These are phyloP conservation scores for Silurus lanzhouensis DNA, from an alignment of 2,797 vertebrate genomes.

Conservation along the genomic window DNA sequence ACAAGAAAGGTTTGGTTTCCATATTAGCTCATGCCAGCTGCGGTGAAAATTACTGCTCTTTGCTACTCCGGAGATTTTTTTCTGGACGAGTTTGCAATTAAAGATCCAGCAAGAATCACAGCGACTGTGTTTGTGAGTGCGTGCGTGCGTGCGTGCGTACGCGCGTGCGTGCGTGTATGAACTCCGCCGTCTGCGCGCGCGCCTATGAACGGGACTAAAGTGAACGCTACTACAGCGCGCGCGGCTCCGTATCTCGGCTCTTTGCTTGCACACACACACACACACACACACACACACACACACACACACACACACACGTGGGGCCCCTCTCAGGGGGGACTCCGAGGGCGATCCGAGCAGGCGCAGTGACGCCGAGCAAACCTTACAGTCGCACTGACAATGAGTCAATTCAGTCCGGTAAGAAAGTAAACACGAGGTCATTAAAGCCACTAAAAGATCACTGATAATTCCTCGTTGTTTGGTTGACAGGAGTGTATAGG, in stretches of 20 bases:
- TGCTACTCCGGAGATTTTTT: conserved; percentile 29
- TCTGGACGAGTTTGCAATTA: conserved; percentile 10
- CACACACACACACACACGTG: neutral
- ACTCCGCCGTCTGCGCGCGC: conserved; percentile 53
- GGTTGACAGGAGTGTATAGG: neutral
- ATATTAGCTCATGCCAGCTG: conserved; percentile 78
- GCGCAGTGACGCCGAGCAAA: conserved; percentile 43
- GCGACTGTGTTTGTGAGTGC: neutral
- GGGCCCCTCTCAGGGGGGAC: conserved; percentile 57
- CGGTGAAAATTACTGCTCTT: conserved; percentile 31
- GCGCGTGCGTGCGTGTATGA: neutral
- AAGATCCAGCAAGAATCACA: conserved; percentile 45
- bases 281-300: no score
- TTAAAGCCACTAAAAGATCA: neutral
- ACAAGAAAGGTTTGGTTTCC: conserved; percentile 86
- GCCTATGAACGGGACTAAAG: conserved; percentile 41
- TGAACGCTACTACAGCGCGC: conserved; percentile 41
- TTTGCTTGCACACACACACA: conserved; percentile 22
- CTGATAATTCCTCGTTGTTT: neutral
- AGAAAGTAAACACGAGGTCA: neutral
- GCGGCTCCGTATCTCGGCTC: conserved; percentile 42
- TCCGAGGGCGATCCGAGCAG: conserved; percentile 37
- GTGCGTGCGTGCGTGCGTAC: neutral
- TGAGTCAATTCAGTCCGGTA: conserved; percentile 6
- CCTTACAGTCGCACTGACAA: neutral